These are phyloP conservation scores for Rhamnusium bicolor DNA, from an alignment of 2,888 invertebrate genomes.

Conservation along the genomic window DNA sequence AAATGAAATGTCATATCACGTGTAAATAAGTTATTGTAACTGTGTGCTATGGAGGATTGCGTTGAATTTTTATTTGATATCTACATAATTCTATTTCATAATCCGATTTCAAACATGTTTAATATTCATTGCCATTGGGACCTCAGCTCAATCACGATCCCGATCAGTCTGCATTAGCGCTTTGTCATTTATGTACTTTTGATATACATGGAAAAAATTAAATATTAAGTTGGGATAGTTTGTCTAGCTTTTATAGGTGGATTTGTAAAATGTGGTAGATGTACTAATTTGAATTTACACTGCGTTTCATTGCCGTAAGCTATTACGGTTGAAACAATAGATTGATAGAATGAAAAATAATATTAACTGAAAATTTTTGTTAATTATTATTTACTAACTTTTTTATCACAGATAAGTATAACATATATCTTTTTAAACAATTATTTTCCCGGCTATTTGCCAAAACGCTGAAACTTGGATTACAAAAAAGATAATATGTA, in stretches of 20 bases:
- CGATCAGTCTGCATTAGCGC: conserved; percentile 28
- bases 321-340: too few species aligned
- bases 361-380: too few species aligned
- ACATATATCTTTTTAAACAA: too few species aligned
- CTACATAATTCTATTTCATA: conserved; percentile 50
- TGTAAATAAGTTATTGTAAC: conserved; percentile 18
- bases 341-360: too few species aligned
- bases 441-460: too few species aligned
- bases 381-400: too few species aligned
- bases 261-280: neutral
- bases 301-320: too few species aligned
- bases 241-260: neutral
- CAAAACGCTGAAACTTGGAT: too few species aligned
- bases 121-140: conserved; percentile 48
- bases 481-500: too few species aligned
- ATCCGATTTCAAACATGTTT: conserved; percentile 44
- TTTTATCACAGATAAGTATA: too few species aligned
- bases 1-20: conserved; percentile 19
- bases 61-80: conserved; percentile 50
- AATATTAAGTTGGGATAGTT: conserved; percentile 1
- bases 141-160: conserved; percentile 31
- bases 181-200: conserved; percentile 21
- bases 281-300: too few species aligned
- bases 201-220: conserved; percentile 1
- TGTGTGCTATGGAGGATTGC: conserved; percentile 17